Percentiles rank a stretch among this genome's conserved stretches.
Conservation (phyloP, 2,797 vertebrate species). For the Anabacerthia variegaticeps region DNA sequence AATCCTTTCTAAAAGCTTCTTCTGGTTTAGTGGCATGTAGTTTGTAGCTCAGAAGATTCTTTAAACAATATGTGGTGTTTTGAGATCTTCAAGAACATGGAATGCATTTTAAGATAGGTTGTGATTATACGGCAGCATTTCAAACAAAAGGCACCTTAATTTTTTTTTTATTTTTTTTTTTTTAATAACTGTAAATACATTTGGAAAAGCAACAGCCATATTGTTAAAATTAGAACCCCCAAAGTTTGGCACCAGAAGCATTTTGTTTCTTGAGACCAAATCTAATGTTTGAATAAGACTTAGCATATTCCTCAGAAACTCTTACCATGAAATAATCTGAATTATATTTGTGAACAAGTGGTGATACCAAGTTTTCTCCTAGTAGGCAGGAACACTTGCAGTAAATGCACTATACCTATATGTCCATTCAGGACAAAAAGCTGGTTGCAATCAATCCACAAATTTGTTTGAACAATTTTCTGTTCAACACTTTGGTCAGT, state of each 20-base stretch:
- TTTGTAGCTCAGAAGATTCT: neutral
- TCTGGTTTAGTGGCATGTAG: neutral
- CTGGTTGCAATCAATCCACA: neutral
- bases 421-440: neutral
- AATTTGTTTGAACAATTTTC: neutral
- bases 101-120: neutral
- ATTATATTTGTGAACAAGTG: neutral
- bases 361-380: neutral
- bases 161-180: accelerated
- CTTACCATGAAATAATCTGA: neutral
- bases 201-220: neutral
- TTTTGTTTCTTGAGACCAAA: neutral
- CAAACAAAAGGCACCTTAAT: neutral
- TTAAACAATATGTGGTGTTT: neutral
- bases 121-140: neutral
- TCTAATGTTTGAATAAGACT: neutral
- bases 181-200: neutral
- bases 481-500: neutral
- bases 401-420: neutral
- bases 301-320: neutral
- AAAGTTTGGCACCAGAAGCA: neutral
- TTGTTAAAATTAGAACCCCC: neutral
- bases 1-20: neutral
- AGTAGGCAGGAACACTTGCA: neutral
- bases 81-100: neutral